phyloP scores from a whole-genome alignment of 2,888 invertebrate genomes.

The Ormyrus nitidulus region DNA sequence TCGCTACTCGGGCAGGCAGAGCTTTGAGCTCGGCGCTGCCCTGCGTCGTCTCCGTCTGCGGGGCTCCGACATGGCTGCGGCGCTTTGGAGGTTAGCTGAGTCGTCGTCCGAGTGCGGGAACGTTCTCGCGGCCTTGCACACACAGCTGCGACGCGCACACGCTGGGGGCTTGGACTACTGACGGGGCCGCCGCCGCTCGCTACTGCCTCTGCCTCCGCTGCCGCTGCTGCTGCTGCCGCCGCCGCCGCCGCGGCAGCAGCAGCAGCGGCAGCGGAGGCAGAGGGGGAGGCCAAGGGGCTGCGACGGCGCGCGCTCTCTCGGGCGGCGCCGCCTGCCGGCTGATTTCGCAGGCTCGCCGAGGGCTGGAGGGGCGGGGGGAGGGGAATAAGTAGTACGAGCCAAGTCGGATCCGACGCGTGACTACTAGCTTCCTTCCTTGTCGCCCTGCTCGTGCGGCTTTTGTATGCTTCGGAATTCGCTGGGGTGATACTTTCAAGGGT shows the following conservation, averaged over 20 bases:
- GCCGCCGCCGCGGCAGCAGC: slow-evolving; percentile 53
- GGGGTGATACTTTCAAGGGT: too few species aligned
- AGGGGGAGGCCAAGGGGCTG: not conserved
- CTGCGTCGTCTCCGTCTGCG: too few species aligned
- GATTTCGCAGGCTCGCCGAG: not conserved
- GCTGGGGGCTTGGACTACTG: slow-evolving; percentile 29
- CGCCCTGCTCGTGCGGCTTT: not conserved
- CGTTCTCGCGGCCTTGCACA: slow-evolving; percentile 1
- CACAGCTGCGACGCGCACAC: slow-evolving; percentile 22
- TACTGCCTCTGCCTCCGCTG: not conserved
- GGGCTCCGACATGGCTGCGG: not conserved
- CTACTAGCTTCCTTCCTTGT: not conserved
- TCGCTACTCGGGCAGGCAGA: slow-evolving; percentile 62
- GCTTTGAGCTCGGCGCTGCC: slow-evolving; percentile 15
- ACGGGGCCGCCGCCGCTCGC: slow-evolving; percentile 52
- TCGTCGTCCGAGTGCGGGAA: too few species aligned
- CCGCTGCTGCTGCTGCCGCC: slow-evolving; percentile 47
- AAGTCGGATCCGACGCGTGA: slow-evolving; percentile 23
- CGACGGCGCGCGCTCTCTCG: not conserved
- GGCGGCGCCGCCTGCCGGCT: not conserved
- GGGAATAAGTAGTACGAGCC: slow-evolving; percentile 38
- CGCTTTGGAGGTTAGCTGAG: too few species aligned
- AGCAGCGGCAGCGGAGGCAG: slow-evolving; percentile 7
- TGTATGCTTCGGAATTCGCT: too few species aligned
- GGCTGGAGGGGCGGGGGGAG: not conserved